A percentile compares a stretch with the other conserved stretches of the same genome.
These are phyloP conservation scores for Lasioglossum leucozonium DNA, from an alignment of 2,888 invertebrate species.

Conservation along the genomic window DNA sequence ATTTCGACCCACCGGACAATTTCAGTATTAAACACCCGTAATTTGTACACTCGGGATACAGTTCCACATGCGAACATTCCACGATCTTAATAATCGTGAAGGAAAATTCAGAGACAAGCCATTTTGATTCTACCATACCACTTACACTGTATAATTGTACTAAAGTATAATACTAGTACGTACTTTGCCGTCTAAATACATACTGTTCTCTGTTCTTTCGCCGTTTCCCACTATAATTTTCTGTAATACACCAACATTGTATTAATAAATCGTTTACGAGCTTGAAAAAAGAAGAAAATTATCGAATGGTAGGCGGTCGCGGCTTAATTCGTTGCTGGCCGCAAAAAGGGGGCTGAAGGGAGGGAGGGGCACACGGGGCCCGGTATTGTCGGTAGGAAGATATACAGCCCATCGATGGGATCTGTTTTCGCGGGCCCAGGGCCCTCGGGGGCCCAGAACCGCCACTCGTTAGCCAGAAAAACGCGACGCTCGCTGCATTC, in stretches of 20 bases:
- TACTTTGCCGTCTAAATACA: not conserved
- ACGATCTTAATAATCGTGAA: not conserved
- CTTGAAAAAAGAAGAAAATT: conserved; percentile 28
- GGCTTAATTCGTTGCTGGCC: conserved; percentile 38
- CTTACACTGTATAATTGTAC: not conserved
- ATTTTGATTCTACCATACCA: not conserved
- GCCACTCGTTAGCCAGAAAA: conserved; percentile 55
- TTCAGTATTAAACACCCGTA: not conserved
- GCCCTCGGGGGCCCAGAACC: conserved; percentile 13
- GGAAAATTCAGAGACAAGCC: not conserved
- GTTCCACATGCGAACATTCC: not conserved
- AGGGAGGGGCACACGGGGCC: not conserved
- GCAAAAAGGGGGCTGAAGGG: conserved; percentile 24
- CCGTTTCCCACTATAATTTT: not conserved
- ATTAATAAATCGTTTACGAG: conserved; percentile 1
- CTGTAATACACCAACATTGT: not conserved
- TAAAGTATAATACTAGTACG: not conserved
- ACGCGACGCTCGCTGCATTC: conserved; percentile 39
- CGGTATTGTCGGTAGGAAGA: conserved; percentile 51
- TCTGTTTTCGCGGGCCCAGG: conserved; percentile 37
- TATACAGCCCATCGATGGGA: conserved; percentile 53
- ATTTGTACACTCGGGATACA: not conserved
- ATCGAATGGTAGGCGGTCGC: not conserved
- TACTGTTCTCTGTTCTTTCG: not conserved
- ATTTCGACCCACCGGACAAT: not conserved